phyloP scores from a whole-genome alignment of 2,797 vertebrate genomes.

The Petrocephalus sullivani region DNA sequence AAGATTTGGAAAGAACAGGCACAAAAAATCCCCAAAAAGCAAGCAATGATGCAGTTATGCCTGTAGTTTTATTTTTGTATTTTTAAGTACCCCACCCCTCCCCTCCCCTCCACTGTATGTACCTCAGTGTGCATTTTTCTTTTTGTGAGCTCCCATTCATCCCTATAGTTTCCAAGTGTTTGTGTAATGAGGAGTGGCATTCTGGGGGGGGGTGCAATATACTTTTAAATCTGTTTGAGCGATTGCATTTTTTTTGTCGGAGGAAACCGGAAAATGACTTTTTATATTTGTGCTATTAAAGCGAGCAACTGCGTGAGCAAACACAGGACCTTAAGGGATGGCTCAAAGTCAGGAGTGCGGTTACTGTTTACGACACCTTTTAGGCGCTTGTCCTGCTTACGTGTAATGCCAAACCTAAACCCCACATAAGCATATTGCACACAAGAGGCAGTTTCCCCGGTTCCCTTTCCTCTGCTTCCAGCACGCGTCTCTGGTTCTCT shows the following conservation, averaged over 20 bases:
- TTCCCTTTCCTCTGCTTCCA: constrained; percentile 35
- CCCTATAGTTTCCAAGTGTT: constrained; percentile 52
- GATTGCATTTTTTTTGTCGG: constrained; percentile 51
- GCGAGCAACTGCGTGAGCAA: constrained; percentile 40
- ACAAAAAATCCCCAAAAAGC: constrained; percentile 54
- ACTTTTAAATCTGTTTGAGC: constrained; percentile 44
- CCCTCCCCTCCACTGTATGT: constrained; percentile 57
- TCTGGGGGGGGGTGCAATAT: constrained; percentile 51
- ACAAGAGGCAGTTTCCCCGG: constrained; percentile 37
- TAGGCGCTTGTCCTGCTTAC: constrained; percentile 52
- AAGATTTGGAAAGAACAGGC: constrained; percentile 43
- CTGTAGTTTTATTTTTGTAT: constrained; percentile 77
- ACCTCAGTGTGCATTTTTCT: constrained; percentile 60
- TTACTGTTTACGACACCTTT: constrained; percentile 55
- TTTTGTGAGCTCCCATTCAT: constrained; percentile 45
- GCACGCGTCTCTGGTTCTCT: constrained; percentile 13
- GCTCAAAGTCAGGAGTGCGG: constrained; percentile 43
- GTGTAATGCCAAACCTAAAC: constrained; percentile 57
- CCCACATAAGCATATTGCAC: constrained; percentile 42
- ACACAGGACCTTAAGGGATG: constrained; percentile 51
- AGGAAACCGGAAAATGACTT: constrained; percentile 38
- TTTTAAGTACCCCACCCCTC: constrained; percentile 54
- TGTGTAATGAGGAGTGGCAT: constrained; percentile 49
- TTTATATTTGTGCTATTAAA: constrained; percentile 61
- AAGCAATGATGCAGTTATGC: constrained; percentile 62